A percentile compares a stretch with the other conserved stretches of the same genome.
These are phyloP conservation scores for Acanthosepion esculentum DNA, from an alignment of 2,888 invertebrate genomes.

Conservation along the genomic window DNA sequence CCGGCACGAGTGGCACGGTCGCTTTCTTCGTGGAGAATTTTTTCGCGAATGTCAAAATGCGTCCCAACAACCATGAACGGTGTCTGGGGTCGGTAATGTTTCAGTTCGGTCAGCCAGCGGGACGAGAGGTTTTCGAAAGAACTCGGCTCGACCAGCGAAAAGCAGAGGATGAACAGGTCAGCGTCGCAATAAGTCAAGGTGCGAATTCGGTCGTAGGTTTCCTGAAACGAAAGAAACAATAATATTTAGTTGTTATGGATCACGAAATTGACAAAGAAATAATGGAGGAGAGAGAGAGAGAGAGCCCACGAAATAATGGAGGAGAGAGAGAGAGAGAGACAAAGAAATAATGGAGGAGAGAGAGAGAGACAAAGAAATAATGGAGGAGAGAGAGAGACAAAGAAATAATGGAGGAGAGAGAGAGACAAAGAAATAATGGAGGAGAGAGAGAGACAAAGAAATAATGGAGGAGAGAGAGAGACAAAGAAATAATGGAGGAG, in stretches of 20 bases:
- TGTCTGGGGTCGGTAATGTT: conserved; percentile 64
- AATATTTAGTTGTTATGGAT: too few relatives aligned
- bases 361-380: too few relatives aligned
- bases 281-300: background rate
- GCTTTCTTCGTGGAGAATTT: conserved; percentile 52
- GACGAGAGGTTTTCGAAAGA: conserved; percentile 65
- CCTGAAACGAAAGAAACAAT: conserved; percentile 55
- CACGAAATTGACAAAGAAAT: background rate
- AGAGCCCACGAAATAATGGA: too few relatives aligned
- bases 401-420: background rate
- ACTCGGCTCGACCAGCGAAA: conserved; percentile 63
- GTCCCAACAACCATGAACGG: conserved; percentile 69
- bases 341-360: too few relatives aligned
- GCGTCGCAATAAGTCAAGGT: conserved; percentile 68
- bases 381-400: too few relatives aligned
- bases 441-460: too few relatives aligned
- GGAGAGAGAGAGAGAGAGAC: too few relatives aligned
- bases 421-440: background rate
- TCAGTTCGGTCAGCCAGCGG: conserved; percentile 68
- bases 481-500: too few relatives aligned
- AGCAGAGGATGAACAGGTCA: conserved; percentile 69
- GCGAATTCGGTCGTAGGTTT: conserved; percentile 67
- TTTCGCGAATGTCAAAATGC: conserved; percentile 63
- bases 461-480: too few relatives aligned
- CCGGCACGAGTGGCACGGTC: conserved; percentile 54